phyloP scores from a whole-genome alignment of 2,113 vertebrate species.

The Nothobranchius furzeri region DNA sequence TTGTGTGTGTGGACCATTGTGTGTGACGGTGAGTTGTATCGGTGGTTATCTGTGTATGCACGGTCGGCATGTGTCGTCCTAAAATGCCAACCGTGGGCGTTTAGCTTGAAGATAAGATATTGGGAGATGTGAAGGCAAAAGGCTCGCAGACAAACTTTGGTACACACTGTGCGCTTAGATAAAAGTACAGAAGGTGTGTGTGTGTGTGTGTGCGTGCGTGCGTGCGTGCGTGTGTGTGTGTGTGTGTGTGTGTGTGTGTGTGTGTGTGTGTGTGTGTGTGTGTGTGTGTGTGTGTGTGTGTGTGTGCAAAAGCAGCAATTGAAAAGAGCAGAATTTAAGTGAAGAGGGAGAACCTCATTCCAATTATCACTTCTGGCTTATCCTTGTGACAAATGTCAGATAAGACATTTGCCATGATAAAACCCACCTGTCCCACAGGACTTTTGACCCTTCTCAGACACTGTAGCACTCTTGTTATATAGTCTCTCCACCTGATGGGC shows the following conservation, averaged over 20 bases:
- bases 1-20: constrained; percentile 59
- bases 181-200: constrained; percentile 42
- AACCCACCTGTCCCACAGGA: constrained; percentile 54
- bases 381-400: constrained; percentile 63
- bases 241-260: constrained; percentile 1
- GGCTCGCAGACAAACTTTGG: constrained; percentile 48
- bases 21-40: constrained; percentile 57
- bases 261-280: constrained; percentile 2
- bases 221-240: constrained; percentile 13
- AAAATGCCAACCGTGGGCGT: constrained; percentile 67
- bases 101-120: constrained; percentile 63
- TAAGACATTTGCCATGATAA: constrained; percentile 60
- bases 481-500: constrained; percentile 38
- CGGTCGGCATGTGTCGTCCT: constrained; percentile 51
- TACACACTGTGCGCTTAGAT: constrained; percentile 40
- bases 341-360: constrained; percentile 50
- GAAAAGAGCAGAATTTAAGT: constrained; percentile 20
- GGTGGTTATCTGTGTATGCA: constrained; percentile 45
- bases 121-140: constrained; percentile 55
- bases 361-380: constrained; percentile 57
- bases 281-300: constrained; percentile 1
- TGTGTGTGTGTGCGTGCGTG: constrained; percentile 12
- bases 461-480: constrained; percentile 42
- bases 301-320: neutral
- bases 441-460: constrained; percentile 53